Base-by-base conservation (phyloP, 2,113 vertebrate genomes). In the Verasper variegatus region DNA sequence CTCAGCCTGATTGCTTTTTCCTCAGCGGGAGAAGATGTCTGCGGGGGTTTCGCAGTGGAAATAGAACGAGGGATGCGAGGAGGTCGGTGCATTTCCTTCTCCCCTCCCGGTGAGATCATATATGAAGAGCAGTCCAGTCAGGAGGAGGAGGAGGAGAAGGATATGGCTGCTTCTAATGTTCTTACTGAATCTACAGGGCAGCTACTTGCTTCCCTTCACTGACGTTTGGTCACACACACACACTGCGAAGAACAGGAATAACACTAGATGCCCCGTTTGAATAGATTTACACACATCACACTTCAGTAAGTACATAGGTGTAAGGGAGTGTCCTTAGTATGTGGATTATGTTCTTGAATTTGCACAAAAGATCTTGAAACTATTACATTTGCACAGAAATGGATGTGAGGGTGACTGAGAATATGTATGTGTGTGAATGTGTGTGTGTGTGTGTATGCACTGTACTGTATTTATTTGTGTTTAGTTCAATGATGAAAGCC, bases 311-410 rank as follows among this genome's bases (percentile, higher is more conserved):
- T 26, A 49, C 80, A 42, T 52, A 57, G 18, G 56, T 68, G n/a
- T 54, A 56, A 71, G 71, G 68, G 71, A 71, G 70, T 52, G 10
- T 71, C 61, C 51, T 85, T 54, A 54, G 37, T 75, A 26, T 67
- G 78, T 80, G 58, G 71, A 20, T 86, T 74, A 42, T 65, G n/a
- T 54, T 63, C 49, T 70, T 73, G 20, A 84, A 84, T 89, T 91
- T 92, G 90, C 90, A 90, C 89, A 85, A 66, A 35, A 63, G 60
- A 56, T 78, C 67, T 83, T 67, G 55, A 47, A 86, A 71, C 57
- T 27, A 20, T 70, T 77, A 35, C n/a, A 45, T 91, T 91, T 92
- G 90, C 91, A 91, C 85, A 86, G 64, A 83, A 31, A 40, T 57
- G 64, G 56, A 75, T 70, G 82, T 47, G 75, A 81, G 57, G 54